These are phyloP conservation scores for Mohoua ochrocephala DNA, from an alignment of 2,113 vertebrate species.

Conservation along the genomic window DNA sequence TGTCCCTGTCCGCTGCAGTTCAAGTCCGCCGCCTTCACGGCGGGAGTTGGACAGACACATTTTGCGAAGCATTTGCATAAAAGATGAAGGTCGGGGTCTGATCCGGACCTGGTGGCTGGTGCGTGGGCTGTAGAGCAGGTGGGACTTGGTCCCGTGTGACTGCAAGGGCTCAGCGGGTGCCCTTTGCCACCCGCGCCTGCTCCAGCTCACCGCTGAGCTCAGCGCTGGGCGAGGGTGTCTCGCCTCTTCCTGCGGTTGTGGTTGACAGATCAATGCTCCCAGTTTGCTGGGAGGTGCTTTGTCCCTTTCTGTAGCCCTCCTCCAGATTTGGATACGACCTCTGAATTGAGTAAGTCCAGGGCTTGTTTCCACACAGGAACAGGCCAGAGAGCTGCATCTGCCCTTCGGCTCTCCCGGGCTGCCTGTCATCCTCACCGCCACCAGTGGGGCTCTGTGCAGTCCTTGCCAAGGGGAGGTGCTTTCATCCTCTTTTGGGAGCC, in stretches of 20 bases:
- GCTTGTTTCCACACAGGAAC: background rate
- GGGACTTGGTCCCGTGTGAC: background rate
- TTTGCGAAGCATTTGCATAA: background rate
- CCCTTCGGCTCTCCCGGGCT: background rate
- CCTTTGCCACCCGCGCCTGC: accelerated
- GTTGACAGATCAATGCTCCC: background rate
- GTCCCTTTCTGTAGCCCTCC: background rate
- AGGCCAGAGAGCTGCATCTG: background rate
- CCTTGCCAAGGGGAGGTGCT: background rate
- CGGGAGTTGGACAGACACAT: background rate
- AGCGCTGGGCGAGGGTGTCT: accelerated
- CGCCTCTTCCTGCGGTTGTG: background rate
- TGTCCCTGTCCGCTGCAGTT: background rate
- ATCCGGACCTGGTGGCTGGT: background rate
- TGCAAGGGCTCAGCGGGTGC: background rate
- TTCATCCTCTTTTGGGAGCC: background rate
- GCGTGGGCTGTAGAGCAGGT: background rate
- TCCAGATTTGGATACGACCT: background rate
- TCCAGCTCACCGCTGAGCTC: background rate
- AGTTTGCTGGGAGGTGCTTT: background rate
- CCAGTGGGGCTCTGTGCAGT: background rate
- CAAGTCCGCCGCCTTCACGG: accelerated
- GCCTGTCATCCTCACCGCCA: background rate
- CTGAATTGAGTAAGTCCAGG: background rate
- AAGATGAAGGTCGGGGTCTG: background rate